Evolutionary conservation across 2,888 invertebrate species (phyloP), one percentile per base, ranked within the genome.

Genomic region (Notodonta ziczac): DNA sequence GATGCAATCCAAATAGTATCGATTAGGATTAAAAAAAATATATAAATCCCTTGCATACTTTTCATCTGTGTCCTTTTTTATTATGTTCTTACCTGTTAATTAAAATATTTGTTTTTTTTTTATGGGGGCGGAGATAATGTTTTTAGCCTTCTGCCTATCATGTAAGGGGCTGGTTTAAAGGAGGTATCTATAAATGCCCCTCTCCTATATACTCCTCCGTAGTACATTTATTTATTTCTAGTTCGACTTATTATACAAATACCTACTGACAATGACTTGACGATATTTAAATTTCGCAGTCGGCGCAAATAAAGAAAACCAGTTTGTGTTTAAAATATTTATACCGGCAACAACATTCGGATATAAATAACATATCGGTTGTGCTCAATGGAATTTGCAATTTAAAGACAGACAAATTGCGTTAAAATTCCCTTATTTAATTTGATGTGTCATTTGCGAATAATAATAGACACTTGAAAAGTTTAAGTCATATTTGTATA

Each of bases 1-100:
- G 73, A 73, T 72, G n/a, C 5, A 5, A 46, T 10, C 4, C 5
- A n/a, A n/a, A n/a, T 5, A 46, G 13, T 5, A 46, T 46, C n/a
- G 13, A 46, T 46, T 6, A n/a, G 5, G n/a, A 13, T 42, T 4
- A 42, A 42, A 10, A 9, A 42, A 42, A 35, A 0, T 3, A 35
- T 35, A 35, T 7, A 35, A 6, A 35, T 4, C 35, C 4, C 5
- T 35, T 35, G 35, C 35, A 3, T 24, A 24, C 2, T 24, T 24
- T 24, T 24, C 2, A 24, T 24, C 24, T 24, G 24, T 24, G 2
- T 24, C 24, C 24, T 24, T 24, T 35, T 35, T 35, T 35, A 7
- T 35, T 35, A 35, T 35, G 35, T 1, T 35, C 4, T 35, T 35
- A 6, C 7, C 4, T 6, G 35, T 4, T 35, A 1, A 5, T 7